Evolutionary conservation across 2,797 vertebrate genomes (phyloP), one percentile per base, ranked within the genome.

Genomic region (Sparidentex hasta): DNA sequence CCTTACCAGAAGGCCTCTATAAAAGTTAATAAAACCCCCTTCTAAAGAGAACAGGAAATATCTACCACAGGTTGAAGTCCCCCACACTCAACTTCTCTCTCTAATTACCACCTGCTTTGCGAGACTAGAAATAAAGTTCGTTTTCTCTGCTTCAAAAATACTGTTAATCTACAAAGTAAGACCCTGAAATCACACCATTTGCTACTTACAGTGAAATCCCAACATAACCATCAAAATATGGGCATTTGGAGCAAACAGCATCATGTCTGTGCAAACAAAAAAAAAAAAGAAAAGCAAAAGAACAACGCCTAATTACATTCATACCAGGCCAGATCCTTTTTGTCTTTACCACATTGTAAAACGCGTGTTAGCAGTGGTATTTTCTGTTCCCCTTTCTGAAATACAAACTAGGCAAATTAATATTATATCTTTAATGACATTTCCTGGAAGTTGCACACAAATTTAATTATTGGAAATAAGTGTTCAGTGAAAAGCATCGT

Each of bases 1-100:
- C 93, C 94, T 95, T 94, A 77, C 94, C 92, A 93, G 90, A 94
- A 95, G 92, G 91, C 77, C 55, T 80, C 56, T 70, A 62, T n/a
- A 86, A 62, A 84, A 70, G 44, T 86, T 83, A 75, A 82, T 62
- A 72, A 84, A 81, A 29, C 12, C 54, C 62, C 63, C 77, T 78
- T 88, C 27, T 65, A 78, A 82, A 81, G 70, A 83, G 63, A 88
- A 81, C 47, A 82, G 70, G 67, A 80, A 86, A 78, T 71, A 83
- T 87, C 81, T 87, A 93, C 92, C 90, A 93, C 91, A 93, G 88
- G 81, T 80, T 90, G 11, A 89, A 88, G 63, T 90, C 63, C 73
- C 87, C 70, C 66, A 38, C 87, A 61, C 72, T 83, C 80, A 61
- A 65, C 71, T 51, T 70, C 57, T 48, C 38, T 14, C 6, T 38